phyloP scores from a whole-genome alignment of 92 coral and sea anemone genomes.

The Diadumene lineata region DNA sequence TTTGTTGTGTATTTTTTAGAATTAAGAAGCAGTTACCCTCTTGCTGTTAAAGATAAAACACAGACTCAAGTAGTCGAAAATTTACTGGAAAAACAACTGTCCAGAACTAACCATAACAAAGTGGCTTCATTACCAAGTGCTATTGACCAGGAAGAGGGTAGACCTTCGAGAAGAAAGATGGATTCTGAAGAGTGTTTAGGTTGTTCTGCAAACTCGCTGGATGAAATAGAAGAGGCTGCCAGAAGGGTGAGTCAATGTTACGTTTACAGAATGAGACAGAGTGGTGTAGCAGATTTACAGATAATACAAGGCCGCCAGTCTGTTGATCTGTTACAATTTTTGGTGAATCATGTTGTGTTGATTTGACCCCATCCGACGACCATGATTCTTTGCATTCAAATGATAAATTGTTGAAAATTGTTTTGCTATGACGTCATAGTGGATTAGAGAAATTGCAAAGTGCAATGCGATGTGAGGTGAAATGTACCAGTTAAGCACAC shows the following conservation, averaged over 20 bases:
- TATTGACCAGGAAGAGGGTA: constrained; percentile 59
- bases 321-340: too few relatives aligned
- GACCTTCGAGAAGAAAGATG: constrained; percentile 21
- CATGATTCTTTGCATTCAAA: too few relatives aligned
- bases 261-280: too few relatives aligned
- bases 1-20: not conserved
- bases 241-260: constrained; percentile 86
- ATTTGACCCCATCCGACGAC: too few relatives aligned
- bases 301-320: too few relatives aligned
- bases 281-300: too few relatives aligned
- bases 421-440: too few relatives aligned
- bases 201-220: constrained; percentile 78
- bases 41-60: constrained; percentile 68
- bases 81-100: constrained; percentile 76
- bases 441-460: too few relatives aligned
- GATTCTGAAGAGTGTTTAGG: constrained; percentile 53
- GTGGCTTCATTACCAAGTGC: constrained; percentile 81
- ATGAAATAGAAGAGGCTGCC: constrained; percentile 81
- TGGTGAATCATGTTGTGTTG: too few relatives aligned
- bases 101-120: constrained; percentile 56
- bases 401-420: too few relatives aligned
- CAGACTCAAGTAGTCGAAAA: constrained; percentile 80
- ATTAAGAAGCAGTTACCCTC: constrained; percentile 76
- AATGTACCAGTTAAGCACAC: too few relatives aligned
- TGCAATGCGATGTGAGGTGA: too few relatives aligned